A percentile compares a stretch with the other conserved stretches of the same genome.
Conservation (phyloP, 2,797 vertebrate genomes). For the Poecilia wingei region DNA sequence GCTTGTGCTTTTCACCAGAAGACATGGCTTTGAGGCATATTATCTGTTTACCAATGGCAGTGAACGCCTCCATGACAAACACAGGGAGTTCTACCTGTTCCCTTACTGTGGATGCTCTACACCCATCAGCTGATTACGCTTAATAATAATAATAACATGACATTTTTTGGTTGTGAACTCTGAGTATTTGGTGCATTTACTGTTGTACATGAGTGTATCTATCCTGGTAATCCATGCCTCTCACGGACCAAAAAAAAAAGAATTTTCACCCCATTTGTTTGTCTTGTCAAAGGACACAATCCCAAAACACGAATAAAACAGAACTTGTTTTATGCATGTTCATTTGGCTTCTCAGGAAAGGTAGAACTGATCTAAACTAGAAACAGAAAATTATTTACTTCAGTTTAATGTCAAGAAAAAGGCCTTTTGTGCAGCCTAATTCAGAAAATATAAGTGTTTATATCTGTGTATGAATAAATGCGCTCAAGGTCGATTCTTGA, state of each 20-base stretch:
- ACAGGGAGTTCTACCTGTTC: constrained; percentile 41
- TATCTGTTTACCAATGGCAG: constrained; percentile 72
- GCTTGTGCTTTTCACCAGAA: constrained; percentile 26
- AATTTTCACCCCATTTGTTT: not conserved
- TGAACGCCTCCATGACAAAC: constrained; percentile 74
- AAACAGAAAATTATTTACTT: not conserved
- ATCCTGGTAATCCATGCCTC: not conserved
- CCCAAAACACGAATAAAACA: not conserved
- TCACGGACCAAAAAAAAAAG: not conserved
- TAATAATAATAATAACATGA: not conserved
- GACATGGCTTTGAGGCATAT: constrained; percentile 32
- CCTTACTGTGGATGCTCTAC: not conserved
- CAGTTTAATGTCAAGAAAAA: not conserved
- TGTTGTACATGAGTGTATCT: not conserved
- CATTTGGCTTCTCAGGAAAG: not conserved
- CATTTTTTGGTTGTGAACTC: not conserved
- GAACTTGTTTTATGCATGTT: not conserved
- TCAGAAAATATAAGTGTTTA: not conserved
- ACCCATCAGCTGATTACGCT: not conserved
- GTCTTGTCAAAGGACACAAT: not conserved
- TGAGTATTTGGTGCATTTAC: not conserved
- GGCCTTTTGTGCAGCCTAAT: not conserved
- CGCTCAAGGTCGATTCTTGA: not conserved
- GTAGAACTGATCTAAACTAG: not conserved
- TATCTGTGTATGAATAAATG: not conserved